Evolutionary conservation across 2,797 vertebrate species (phyloP).

Genomic region (Lateolabrax maculatus): DNA sequence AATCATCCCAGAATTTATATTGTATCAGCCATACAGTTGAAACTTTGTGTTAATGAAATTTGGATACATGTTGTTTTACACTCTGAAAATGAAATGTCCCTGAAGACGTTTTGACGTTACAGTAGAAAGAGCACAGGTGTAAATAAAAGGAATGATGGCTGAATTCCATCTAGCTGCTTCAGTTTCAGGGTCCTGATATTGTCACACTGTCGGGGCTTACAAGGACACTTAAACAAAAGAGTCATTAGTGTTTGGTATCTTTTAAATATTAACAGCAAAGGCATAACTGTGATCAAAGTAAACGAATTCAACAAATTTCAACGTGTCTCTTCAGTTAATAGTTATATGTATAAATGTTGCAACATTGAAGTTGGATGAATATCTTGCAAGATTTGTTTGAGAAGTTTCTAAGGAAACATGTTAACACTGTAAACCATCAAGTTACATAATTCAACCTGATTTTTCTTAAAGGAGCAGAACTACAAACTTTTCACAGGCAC

Average conservation of each 20-base stretch:
- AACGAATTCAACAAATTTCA: not conserved
- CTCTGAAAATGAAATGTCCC: too few species aligned
- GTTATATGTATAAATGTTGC: too few species aligned
- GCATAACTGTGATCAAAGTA: not conserved
- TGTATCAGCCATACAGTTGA: not conserved
- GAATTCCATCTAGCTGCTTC: not conserved
- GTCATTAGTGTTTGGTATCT: too few species aligned
- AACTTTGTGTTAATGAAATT: not conserved
- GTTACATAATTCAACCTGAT: not conserved
- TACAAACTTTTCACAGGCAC: not conserved
- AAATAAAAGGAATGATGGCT: not conserved
- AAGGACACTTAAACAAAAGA: not conserved
- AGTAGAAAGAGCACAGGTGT: not conserved
- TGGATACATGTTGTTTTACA: not conserved
- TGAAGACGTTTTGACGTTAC: not conserved
- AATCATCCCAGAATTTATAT: not conserved
- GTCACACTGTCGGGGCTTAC: not conserved
- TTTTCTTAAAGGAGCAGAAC: not conserved
- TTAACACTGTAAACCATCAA: not conserved
- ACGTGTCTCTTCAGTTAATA: not conserved
- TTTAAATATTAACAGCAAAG: not conserved
- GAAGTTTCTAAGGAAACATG: not conserved
- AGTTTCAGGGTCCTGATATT: not conserved
- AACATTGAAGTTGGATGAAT: not conserved
- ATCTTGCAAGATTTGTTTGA: not conserved